Conservation (phyloP, 2,888 invertebrate species). For the Pasiphila rectangulata region DNA sequence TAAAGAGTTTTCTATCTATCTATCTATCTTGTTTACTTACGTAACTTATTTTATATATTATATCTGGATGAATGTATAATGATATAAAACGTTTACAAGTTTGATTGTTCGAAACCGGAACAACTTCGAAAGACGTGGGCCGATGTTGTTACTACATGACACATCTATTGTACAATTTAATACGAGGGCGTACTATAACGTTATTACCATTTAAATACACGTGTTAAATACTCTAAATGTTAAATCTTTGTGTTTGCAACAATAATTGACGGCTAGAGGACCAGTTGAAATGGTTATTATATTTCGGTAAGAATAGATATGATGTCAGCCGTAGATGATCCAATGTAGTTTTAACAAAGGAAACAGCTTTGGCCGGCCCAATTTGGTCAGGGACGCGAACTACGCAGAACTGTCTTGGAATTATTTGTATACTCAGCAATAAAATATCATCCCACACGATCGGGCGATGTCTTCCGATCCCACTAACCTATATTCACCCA, state of each 20-base stretch:
- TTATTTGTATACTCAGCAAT: slow-evolving; percentile 28
- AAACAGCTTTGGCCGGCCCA: slow-evolving; percentile 24
- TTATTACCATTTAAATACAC: background rate
- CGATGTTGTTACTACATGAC: background rate
- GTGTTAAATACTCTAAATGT: slow-evolving; percentile 1
- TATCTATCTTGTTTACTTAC: too few species aligned
- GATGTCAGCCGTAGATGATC: slow-evolving; percentile 19
- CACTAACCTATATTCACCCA: slow-evolving; percentile 51
- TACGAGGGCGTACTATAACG: background rate
- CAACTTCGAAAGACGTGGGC: background rate
- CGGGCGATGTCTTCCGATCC: slow-evolving; percentile 38
- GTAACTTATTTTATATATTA: too few species aligned
- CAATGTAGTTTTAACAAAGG: slow-evolving; percentile 11
- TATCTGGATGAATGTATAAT: too few species aligned
- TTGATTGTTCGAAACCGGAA: background rate
- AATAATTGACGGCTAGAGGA: slow-evolving; percentile 4
- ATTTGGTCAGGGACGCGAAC: slow-evolving; percentile 24
- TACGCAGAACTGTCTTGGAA: slow-evolving; percentile 20
- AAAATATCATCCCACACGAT: slow-evolving; percentile 36
- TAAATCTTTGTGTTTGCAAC: slow-evolving; percentile 9
- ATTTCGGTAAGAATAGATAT: slow-evolving; percentile 8
- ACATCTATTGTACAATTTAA: background rate
- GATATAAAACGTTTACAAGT: background rate
- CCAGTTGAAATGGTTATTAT: slow-evolving; percentile 9
- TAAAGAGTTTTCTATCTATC: too few species aligned